Evolutionary conservation across 2,113 vertebrate species (phyloP).

Genomic region (Empidonax traillii): DNA sequence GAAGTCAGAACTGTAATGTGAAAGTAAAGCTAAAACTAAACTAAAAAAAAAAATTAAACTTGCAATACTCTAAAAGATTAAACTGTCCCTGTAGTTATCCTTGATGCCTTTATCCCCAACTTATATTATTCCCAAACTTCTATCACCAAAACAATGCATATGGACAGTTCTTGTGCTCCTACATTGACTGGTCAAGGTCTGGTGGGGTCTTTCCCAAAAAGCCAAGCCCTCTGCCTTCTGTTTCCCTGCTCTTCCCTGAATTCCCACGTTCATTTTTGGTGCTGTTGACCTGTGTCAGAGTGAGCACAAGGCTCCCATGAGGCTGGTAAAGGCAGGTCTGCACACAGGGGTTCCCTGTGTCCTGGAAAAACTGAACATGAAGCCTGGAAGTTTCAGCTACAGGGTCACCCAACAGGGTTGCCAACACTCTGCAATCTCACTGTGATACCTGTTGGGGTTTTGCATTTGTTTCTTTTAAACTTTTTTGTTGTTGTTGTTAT

Average conservation of each 20-base stretch:
- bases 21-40: not conserved
- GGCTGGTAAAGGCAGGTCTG: not conserved
- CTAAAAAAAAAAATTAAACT: not conserved
- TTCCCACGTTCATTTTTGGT: not conserved
- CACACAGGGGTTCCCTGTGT: not conserved
- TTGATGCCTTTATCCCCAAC: not conserved
- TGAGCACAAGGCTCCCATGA: not conserved
- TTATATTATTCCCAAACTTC: not conserved
- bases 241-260: not conserved
- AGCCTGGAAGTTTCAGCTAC: accelerated
- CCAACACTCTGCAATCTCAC: not conserved
- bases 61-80: not conserved
- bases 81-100: not conserved
- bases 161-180: accelerated
- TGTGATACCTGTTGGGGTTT: too few species aligned
- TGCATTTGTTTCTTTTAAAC: not conserved
- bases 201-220: not conserved
- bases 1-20: not conserved
- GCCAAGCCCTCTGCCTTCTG: not conserved
- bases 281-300: accelerated
- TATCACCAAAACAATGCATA: accelerated
- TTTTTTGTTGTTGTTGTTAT: not conserved
- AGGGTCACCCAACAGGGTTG: accelerated
- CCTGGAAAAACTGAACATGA: accelerated
- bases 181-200: too few species aligned